Base-by-base conservation (phyloP, 2,888 invertebrate species). In the Microplitis manilae region DNA sequence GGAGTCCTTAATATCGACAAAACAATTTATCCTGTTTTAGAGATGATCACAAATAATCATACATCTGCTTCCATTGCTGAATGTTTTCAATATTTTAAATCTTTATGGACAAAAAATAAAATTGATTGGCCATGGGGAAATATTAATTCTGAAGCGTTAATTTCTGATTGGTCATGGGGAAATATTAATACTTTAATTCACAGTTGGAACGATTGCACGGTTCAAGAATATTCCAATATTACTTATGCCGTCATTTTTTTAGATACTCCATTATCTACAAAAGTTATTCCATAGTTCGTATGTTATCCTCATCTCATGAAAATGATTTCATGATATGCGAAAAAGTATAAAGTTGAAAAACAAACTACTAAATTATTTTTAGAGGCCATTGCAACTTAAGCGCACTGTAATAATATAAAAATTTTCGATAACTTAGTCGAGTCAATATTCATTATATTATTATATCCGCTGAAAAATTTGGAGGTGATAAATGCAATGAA, bases 151-250 rank as follows among this genome's bases (percentile, higher is more conserved):
- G 60, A 76, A 41, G 41, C 61, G n/a, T 64, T 71, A 15, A 15
- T 78, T n/a, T 76, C 76, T n/a, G 76, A 78, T 73, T 76, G 69
- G 78, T 61, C 75, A n/a, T 79, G 77, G 75, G 77, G 76, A 9
- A 79, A 74, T 71, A 79, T 79, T 8, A 78, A 78, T 59, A 78
- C 78, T 15, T 38, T 77, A 61, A 61, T 78, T 68, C 8, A 6
- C 5, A 40, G 75, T 17, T 80, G 69, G 71, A 80, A 80, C 9
- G 68, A 77, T 8, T 67, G 73, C 4, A 75, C 75, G 5, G 73
- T 80, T 6, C 50, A 15, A 6, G 77, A 69, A 50, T 80, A 80
- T 50, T 61, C 78, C 7, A 9, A 73, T 6, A 30, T 50, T 50
- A 41, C 74, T 39, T 78, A 75, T 15, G n/a, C 20, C 20, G 30